Percentiles rank a stretch among this genome's conserved stretches.
Evolutionary conservation across 2,797 vertebrate genomes (phyloP).

Genomic region (Aulostomus chinensis): DNA sequence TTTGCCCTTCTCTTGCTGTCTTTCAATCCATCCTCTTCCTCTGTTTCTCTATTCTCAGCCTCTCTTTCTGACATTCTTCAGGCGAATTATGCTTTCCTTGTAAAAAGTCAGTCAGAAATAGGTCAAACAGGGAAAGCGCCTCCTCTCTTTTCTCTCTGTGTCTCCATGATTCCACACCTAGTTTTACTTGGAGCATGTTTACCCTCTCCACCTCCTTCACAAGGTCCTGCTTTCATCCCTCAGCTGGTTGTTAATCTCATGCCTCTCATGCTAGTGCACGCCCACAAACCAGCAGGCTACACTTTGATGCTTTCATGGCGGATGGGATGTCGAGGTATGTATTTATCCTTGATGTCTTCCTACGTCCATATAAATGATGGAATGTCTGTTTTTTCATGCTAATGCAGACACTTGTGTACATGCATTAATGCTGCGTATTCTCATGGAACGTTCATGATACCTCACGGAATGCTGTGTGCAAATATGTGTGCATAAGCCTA

Average conservation of each 20-base stretch:
- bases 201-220: constrained; percentile 23
- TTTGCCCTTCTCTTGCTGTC: neutral
- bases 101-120: constrained; percentile 20
- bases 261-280: constrained; percentile 5
- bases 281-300: constrained; percentile 7
- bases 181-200: constrained; percentile 30
- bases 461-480: too few relatives aligned
- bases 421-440: too few relatives aligned
- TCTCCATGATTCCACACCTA: constrained; percentile 5
- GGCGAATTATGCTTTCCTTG: constrained; percentile 11
- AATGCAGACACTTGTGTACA: neutral
- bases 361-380: constrained; percentile 3
- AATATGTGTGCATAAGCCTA: too few relatives aligned
- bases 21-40: neutral
- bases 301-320: constrained; percentile 26
- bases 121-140: constrained; percentile 29
- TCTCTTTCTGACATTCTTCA: neutral
- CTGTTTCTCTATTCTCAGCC: neutral
- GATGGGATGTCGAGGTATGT: constrained; percentile 10
- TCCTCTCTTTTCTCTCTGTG: too few relatives aligned
- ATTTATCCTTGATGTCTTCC: constrained; percentile 18
- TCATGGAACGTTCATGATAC: too few relatives aligned
- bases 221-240: constrained; percentile 32
- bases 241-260: constrained; percentile 32
- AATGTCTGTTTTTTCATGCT: neutral